Percentiles rank a stretch among this genome's conserved stretches.
Conservation (phyloP, 2,888 invertebrate genomes). For the Dusona sp. region DNA sequence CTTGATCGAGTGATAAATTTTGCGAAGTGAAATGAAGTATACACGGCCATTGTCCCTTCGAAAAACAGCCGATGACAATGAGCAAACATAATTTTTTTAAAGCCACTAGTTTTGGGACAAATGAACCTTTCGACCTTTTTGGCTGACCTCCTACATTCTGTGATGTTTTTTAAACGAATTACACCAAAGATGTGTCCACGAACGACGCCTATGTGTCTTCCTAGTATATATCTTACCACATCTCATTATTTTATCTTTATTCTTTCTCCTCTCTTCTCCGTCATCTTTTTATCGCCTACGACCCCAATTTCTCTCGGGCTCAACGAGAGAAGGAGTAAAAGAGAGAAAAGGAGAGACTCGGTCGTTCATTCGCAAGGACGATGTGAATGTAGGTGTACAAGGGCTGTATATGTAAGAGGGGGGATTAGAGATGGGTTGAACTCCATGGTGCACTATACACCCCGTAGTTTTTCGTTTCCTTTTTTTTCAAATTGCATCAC, state of each 20-base stretch:
- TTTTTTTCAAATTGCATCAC: constrained; percentile 77
- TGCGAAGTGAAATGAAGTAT: background rate
- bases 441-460: constrained; percentile 73
- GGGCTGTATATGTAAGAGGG: constrained; percentile 31
- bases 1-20: background rate
- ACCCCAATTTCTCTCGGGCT: constrained; percentile 60
- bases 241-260: constrained; percentile 66
- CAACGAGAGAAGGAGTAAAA: constrained; percentile 2
- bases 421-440: constrained; percentile 42
- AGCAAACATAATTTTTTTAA: background rate
- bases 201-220: constrained; percentile 63
- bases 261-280: constrained; percentile 54
- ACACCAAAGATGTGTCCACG: constrained; percentile 48
- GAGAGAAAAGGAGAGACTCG: constrained; percentile 4
- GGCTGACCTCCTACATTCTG: constrained; percentile 57
- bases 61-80: background rate
- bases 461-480: constrained; percentile 78
- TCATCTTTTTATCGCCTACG: constrained; percentile 63
- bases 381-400: constrained; percentile 23
- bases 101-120: background rate
- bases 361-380: constrained; percentile 1
- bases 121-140: constrained; percentile 64
- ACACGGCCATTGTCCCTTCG: no score
- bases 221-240: constrained; percentile 53
- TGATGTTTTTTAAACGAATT: constrained; percentile 46